phyloP scores from a whole-genome alignment of 2,113 vertebrate species.

The Acinonyx jubatus region DNA sequence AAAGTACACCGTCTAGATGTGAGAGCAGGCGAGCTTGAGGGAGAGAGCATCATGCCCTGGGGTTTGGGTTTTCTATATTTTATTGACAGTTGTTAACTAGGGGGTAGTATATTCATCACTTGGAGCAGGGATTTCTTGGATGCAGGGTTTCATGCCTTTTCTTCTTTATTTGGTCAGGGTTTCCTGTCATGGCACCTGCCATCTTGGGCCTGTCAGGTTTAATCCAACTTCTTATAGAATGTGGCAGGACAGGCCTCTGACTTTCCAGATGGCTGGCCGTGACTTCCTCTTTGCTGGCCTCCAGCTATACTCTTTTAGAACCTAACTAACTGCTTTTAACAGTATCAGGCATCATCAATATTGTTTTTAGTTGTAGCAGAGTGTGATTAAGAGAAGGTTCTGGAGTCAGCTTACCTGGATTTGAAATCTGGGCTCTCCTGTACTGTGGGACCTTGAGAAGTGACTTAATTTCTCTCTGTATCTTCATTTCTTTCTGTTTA shows the following conservation, averaged over 20 bases:
- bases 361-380: not conserved
- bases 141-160: not conserved
- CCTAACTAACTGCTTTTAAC: not conserved
- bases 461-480: not conserved
- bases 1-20: not conserved
- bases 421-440: not conserved
- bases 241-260: not conserved
- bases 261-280: not conserved
- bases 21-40: not conserved
- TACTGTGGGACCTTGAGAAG: not conserved
- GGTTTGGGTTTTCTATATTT: not conserved
- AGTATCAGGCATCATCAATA: not conserved
- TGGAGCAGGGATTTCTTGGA: not conserved
- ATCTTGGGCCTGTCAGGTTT: not conserved
- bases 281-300: not conserved
- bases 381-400: not conserved
- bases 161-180: not conserved
- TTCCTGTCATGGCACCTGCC: not conserved
- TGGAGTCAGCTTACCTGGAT: not conserved
- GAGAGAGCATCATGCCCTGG: not conserved
- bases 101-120: not conserved
- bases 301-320: not conserved
- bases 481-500: not conserved
- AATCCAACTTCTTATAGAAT: not conserved
- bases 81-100: not conserved